Evolutionary conservation across 2,888 invertebrate genomes (phyloP).

Genomic region (Orthosia incerta): DNA sequence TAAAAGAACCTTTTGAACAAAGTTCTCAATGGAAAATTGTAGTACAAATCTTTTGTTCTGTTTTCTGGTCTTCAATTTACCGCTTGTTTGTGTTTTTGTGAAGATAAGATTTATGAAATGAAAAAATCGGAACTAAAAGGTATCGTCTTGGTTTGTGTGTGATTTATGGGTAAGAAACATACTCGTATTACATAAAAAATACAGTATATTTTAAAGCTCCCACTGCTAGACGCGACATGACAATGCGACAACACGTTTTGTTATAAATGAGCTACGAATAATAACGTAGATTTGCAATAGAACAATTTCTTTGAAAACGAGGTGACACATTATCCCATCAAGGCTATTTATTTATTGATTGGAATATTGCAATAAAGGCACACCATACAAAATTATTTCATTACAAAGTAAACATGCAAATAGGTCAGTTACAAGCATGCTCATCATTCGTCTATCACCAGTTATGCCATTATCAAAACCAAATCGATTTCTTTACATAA

Average conservation of each 20-base stretch:
- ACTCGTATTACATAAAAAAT: not conserved
- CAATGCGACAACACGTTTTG: not conserved
- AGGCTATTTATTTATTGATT: too few species aligned
- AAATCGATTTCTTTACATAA: conserved; percentile 34
- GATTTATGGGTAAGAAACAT: not conserved
- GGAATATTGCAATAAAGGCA: too few species aligned
- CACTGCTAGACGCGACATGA: not conserved
- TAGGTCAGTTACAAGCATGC: too few species aligned
- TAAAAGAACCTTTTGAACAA: conserved; percentile 37
- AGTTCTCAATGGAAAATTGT: conserved; percentile 42
- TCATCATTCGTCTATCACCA: too few species aligned
- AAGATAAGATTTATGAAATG: conserved; percentile 18
- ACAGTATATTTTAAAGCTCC: not conserved
- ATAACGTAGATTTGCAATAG: too few species aligned
- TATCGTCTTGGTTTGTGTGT: not conserved
- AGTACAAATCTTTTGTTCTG: conserved; percentile 36
- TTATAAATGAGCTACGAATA: too few species aligned
- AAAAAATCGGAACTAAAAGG: not conserved
- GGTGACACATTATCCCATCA: too few species aligned
- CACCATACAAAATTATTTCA: too few species aligned
- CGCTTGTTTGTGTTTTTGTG: conserved; percentile 12
- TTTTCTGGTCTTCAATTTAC: conserved; percentile 22
- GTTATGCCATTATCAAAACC: conserved; percentile 4
- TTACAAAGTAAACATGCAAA: too few species aligned
- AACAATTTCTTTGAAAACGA: too few species aligned